Percentiles rank a stretch among this genome's conserved stretches.
phyloP scores from a whole-genome alignment of 2,888 invertebrate species.

The Seira ritae region DNA sequence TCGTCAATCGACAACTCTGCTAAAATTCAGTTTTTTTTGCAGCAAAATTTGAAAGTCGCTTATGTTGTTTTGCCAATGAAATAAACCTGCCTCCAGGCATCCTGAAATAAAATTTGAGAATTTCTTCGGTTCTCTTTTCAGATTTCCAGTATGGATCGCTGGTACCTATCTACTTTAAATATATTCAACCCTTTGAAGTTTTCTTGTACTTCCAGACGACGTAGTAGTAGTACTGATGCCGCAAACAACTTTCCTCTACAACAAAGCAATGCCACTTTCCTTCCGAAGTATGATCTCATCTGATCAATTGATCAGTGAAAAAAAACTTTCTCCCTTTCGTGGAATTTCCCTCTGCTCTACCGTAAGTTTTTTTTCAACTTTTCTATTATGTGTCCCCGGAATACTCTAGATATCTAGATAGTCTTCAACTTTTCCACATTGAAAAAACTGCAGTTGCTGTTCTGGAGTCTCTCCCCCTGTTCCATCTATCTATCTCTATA shows the following conservation, averaged over 20 bases:
- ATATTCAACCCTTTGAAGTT: no score
- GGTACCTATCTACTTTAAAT: no score
- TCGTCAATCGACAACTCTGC: no score
- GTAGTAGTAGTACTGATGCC: neutral
- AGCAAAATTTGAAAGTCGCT: no score
- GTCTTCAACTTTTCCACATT: neutral
- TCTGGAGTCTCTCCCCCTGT: neutral
- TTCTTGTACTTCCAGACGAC: no score
- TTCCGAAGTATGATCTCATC: neutral
- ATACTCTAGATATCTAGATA: no score
- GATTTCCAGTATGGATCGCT: no score
- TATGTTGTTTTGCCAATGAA: no score
- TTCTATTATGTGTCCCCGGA: constrained; percentile 4
- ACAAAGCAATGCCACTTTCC: constrained; percentile 1
- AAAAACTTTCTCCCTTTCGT: constrained; percentile 11
- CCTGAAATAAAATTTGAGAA: no score
- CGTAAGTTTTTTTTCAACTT: neutral
- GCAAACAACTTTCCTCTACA: neutral
- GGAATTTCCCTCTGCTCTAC: neutral
- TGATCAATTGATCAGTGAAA: constrained; percentile 14
- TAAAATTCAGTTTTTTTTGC: no score
- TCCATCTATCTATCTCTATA: neutral
- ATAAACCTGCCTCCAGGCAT: no score
- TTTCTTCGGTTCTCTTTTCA: no score
- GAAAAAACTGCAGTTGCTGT: neutral